A percentile compares a stretch with the other conserved stretches of the same genome.
phyloP scores from a whole-genome alignment of 1,140 invertebrate genomes.

The Pseudomyrmex gracilis region DNA sequence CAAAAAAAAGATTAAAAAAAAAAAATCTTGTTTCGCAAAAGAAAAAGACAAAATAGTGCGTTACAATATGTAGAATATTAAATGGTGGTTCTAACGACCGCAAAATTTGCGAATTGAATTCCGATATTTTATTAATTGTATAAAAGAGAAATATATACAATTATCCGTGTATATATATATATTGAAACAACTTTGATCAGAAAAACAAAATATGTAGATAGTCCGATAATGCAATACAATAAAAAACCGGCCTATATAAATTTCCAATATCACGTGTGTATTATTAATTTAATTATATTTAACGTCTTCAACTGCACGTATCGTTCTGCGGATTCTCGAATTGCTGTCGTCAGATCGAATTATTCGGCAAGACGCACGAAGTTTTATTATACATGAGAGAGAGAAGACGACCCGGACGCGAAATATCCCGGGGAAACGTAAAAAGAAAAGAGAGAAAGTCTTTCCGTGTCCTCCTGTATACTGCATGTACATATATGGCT shows the following conservation, averaged over 20 bases:
- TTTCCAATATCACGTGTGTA: constrained; percentile 10
- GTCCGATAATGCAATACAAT: constrained; percentile 37
- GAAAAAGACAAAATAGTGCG: constrained; percentile 2
- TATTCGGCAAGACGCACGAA: background rate
- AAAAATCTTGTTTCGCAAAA: background rate
- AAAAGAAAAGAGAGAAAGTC: constrained; percentile 27
- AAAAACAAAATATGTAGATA: background rate
- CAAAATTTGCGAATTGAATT: constrained; percentile 29
- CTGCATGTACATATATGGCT: background rate
- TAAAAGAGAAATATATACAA: too few species aligned
- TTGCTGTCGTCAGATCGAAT: background rate
- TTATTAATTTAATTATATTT: background rate
- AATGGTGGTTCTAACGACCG: background rate
- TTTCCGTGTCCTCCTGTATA: background rate
- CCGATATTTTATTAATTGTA: constrained; percentile 27
- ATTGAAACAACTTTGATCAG: background rate
- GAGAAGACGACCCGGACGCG: background rate
- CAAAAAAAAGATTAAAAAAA: background rate
- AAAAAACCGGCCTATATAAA: constrained; percentile 42
- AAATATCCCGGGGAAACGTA: background rate
- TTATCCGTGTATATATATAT: background rate
- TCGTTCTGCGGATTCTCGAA: background rate
- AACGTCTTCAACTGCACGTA: background rate
- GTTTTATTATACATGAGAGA: constrained; percentile 22
- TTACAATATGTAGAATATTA: constrained; percentile 12